Conservation (phyloP, 2,113 vertebrate genomes). For the Ptilonorhynchus violaceus region DNA sequence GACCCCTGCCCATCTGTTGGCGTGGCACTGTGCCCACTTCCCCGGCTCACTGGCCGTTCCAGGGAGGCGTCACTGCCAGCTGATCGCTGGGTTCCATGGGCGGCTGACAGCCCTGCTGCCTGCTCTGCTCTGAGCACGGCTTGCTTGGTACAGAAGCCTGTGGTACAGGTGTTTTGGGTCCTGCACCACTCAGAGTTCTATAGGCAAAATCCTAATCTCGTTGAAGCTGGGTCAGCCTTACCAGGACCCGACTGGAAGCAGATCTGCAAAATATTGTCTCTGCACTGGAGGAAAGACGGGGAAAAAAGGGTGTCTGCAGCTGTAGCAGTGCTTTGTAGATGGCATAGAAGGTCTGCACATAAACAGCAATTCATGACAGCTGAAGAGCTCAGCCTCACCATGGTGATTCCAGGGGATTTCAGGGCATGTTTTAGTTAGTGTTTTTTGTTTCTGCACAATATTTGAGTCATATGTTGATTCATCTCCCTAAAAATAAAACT, state of each 20-base stretch:
- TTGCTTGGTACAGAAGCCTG: not conserved
- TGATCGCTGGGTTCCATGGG: not conserved
- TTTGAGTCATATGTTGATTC: not conserved
- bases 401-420: not conserved
- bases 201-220: not conserved
- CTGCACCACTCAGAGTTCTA: not conserved
- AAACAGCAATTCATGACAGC: not conserved
- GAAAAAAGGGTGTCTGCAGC: not conserved
- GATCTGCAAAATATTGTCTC: not conserved
- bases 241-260: not conserved
- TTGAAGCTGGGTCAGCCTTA: not conserved
- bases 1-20: constrained; percentile 64
- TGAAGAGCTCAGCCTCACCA: not conserved
- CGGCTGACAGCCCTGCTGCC: not conserved
- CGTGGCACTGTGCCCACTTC: constrained; percentile 47
- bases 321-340: not conserved
- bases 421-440: not conserved
- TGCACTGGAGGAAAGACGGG: not conserved
- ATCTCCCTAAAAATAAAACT: not conserved
- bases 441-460: not conserved
- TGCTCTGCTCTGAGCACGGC: not conserved
- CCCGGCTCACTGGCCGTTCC: constrained; percentile 16
- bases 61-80: not conserved
- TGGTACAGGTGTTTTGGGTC: not conserved
- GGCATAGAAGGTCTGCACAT: not conserved